Base-by-base conservation (phyloP, 1,140 invertebrate genomes). In the Drosophila simulans region DNA sequence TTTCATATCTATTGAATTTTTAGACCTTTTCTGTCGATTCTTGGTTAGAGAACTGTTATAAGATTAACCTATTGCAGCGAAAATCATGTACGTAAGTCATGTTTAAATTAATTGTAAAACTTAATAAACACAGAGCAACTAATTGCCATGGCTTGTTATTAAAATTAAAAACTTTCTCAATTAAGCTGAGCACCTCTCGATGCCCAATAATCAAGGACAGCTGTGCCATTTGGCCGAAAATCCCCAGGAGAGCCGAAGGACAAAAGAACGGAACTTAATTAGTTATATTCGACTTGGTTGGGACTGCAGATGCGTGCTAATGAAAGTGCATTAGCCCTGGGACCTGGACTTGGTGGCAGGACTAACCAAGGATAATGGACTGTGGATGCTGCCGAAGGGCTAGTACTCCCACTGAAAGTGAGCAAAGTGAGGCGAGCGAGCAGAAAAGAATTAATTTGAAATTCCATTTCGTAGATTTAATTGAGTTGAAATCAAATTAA, bases 401-500 rank as follows among this genome's bases (percentile, higher is more conserved):
- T 54, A 53, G 53, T 51, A 40, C 57, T 45, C 46, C 55, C 49
- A 34, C 66, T 25, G 60, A 58, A 59, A 86, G 74, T 63, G 65
- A 57, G 54, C 69, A 82, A 64, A 64, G 54, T 53, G 27, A 45
- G 7, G 60, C 60, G 31, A 37, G 17, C 55, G 40, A 34, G 43
- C 48, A 51, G 49, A 63, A 79, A 73, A 75, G 88, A 91, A 79
- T 91, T 90, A 91, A 91, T 91, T 91, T 86, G 76, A 91, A 92
- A 92, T 91, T 92, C 84, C 81, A 92, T 92, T 92, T 89, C 72
- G 81, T 86, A 78, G 77, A 92, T 91, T 92, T 91, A 92, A 92
- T 92, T 92, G 88, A 92, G 88, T 91, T 91, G 88, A 92, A 91
- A 92, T 91, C 90, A 91, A 92, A 92, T 91, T 91, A 92, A 92